phyloP scores from a whole-genome alignment of 30 jellyfish, hydroid and myxozoan species.

The Rhopilema esculentum region DNA sequence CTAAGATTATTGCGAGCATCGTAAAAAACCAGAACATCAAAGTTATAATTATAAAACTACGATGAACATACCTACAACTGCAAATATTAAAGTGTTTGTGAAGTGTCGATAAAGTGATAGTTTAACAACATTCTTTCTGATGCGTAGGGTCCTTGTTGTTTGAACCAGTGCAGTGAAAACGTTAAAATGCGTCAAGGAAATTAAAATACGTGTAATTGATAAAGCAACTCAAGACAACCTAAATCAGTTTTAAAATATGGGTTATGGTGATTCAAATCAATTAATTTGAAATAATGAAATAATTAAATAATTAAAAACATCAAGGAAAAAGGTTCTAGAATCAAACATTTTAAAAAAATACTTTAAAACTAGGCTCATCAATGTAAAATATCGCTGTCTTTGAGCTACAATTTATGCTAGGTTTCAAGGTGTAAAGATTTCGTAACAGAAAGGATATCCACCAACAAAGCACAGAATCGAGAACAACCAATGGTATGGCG shows the following conservation, averaged over 20 bases:
- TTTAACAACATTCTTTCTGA: constrained; percentile 83
- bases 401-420: no score
- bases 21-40: background rate
- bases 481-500: constrained; percentile 77
- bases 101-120: constrained; percentile 89
- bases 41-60: background rate
- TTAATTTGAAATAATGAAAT: background rate
- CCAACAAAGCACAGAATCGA: constrained; percentile 87
- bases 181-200: constrained; percentile 55
- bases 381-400: no score
- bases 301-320: background rate
- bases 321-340: no score
- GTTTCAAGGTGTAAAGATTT: background rate
- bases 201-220: background rate
- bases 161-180: constrained; percentile 92
- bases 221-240: background rate
- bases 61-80: constrained; percentile 76
- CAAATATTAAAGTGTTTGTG: constrained; percentile 91
- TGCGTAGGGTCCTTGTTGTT: constrained; percentile 90
- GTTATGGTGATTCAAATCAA: no score
- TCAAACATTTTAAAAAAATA: no score
- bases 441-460: constrained; percentile 79
- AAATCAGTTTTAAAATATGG: no score
- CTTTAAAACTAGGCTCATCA: no score
- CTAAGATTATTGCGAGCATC: no score